Base-by-base conservation (phyloP, 2,113 vertebrate genomes). In the Sander vitreus region DNA sequence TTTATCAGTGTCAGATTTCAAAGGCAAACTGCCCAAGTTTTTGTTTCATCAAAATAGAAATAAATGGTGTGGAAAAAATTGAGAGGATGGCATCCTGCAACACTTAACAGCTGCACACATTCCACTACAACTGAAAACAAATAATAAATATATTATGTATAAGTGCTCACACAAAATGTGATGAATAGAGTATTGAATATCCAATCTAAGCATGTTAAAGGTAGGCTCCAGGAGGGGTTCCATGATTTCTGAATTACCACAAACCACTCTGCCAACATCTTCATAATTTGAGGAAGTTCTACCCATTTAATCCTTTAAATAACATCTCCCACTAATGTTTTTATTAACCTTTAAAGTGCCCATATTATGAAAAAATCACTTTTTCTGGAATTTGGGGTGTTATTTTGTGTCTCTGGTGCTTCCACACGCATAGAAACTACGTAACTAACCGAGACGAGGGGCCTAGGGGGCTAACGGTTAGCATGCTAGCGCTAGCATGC, bases 141-240 rank as follows among this genome's bases (percentile, higher is more conserved):
- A 85, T 89, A 57, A 84, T 81, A 85, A 73, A 83, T 85, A 69
- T 64, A 30, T 80, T 51, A 89, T 51, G n/a, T 80, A 15, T 66
- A 85, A 75, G 79, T 87, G 60, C 77, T 60, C 36, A 71, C 73
- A 78, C 82, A 77, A 87, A 85, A 81, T 78, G 36, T 85, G 83
- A 90, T 88, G 76, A 91, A 91, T 81, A 76, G 78, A 58, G 64
- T 80, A 77, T 80, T 80, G 76, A 80, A 88, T 78, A 73, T 85
- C 47, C 50, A 81, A 27, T 82, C 33, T 71, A 76, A 65, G 43
- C 8, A 18, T 78, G 84, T 80, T 71, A 59, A 87, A 79, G 55
- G 72, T 74, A 74, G 51, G 54, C 78, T 60, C 70, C n/a, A 80
- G n/a, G 50, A 71, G 55, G 43, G 43, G 21, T 60, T 58, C 50